Conservation (phyloP, 2,797 vertebrate genomes). For the Sebastes elongatus region DNA sequence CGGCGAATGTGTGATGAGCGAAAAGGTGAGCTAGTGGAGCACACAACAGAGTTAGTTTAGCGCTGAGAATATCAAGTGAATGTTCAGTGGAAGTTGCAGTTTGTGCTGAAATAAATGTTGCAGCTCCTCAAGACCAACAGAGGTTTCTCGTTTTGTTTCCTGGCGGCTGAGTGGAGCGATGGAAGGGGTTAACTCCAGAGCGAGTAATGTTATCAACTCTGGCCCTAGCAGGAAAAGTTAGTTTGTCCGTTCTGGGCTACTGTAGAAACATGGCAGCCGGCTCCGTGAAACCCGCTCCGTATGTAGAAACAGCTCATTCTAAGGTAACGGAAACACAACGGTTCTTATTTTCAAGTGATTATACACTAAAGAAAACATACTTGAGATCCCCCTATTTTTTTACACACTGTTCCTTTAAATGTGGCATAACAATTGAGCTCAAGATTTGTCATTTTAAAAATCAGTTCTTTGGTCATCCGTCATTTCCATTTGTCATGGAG, state of each 20-base stretch:
- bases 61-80: not conserved
- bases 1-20: not conserved
- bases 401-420: not conserved
- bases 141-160: too few relatives aligned
- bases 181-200: not conserved
- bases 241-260: not conserved
- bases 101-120: too few relatives aligned
- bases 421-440: conserved; percentile 1
- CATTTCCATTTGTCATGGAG: conserved; percentile 11
- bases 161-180: too few relatives aligned
- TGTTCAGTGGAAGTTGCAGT: not conserved
- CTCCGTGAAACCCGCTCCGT: too few relatives aligned
- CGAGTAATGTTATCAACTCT: not conserved
- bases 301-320: not conserved
- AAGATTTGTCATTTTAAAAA: conserved; percentile 16
- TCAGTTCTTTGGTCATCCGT: not conserved
- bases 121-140: too few relatives aligned
- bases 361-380: not conserved
- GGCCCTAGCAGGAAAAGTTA: too few relatives aligned
- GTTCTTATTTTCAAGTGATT: not conserved
- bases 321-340: not conserved
- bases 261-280: not conserved
- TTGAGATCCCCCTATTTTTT: not conserved
- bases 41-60: not conserved
- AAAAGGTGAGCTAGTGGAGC: not conserved